These are phyloP conservation scores for Peromyscus attwateri DNA, from an alignment of 2,797 vertebrate genomes.

Conservation along the genomic window DNA sequence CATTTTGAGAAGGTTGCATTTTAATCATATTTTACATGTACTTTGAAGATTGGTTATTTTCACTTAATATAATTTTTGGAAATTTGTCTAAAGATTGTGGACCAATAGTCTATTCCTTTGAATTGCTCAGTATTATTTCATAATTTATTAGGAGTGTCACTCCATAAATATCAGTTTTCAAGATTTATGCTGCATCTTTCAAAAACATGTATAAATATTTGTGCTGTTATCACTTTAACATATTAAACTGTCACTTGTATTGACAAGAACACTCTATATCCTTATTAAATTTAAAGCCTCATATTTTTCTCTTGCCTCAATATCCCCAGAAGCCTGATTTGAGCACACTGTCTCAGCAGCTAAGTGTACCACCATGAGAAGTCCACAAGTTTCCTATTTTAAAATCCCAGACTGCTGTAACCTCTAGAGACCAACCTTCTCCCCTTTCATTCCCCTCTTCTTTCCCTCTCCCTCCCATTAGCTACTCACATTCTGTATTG, in stretches of 20 bases:
- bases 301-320: background rate
- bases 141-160: background rate
- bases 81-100: background rate
- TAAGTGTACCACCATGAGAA: fast-evolving
- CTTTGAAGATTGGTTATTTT: background rate
- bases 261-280: background rate
- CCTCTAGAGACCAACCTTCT: no score
- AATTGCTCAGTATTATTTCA: background rate
- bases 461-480: fast-evolving
- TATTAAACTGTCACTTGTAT: slow-evolving; percentile 15
- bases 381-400: background rate
- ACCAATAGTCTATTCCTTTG: background rate
- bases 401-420: background rate
- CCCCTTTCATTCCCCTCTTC: no score
- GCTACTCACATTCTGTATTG: background rate
- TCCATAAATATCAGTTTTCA: slow-evolving; percentile 2
- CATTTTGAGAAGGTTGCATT: background rate
- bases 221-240: background rate
- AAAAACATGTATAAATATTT: slow-evolving; percentile 53
- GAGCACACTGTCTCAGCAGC: background rate
- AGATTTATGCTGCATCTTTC: slow-evolving; percentile 9
- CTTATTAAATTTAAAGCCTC: background rate
- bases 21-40: background rate
- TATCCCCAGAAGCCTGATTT: background rate
- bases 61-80: background rate